Evolutionary conservation across 2,113 vertebrate genomes (phyloP), one percentile per base, ranked within the genome.

Genomic region (Atrichornis clamosus): DNA sequence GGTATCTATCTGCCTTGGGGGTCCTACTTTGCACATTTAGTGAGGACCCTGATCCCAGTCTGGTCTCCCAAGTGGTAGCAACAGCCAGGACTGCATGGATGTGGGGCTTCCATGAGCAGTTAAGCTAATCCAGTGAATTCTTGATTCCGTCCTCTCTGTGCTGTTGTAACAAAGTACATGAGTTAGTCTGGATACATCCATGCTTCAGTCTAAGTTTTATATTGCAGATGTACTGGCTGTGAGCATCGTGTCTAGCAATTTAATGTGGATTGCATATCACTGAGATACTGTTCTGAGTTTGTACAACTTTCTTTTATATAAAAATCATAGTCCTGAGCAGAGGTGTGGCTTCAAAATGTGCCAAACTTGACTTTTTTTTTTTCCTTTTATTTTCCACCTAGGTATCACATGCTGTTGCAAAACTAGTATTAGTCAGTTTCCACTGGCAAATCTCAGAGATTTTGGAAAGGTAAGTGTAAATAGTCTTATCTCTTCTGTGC

Each of bases 401-500:
- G 99, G 99, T 99, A 93, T 98, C 99, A 81, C 99, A 99, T 95
- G 98, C 99, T 79, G 99, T 99, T 97, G 99, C 99, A 95, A 99
- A 99, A 98, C 98, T 99, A 98, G 98, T 99, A 97, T 98, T 99
- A 98, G 99, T 99, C 98, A 99, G 99, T 98, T 99, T 99, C 98
- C 99, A 99, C 97, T 99, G 99, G 99, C 99, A 99, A 97, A 98
- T 99, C 97, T 98, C 99, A 96, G 99, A 99, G 93, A 99, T 99
- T 97, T 94, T 99, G 97, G 99, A 99, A 98, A 99, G 99, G 99
- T 99, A 98, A 98, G 96, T 96, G 27, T 75, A 27, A 86, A 80
- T 72, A 76, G 55, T 73, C 58, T 74, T 89, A 10, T 24, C 47
- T 93, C 2, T 12, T 67, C 46, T 64, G 20, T 87, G 47, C 42